phyloP scores from a whole-genome alignment of 2,888 invertebrate genomes.

The Synergus laeviventris region DNA sequence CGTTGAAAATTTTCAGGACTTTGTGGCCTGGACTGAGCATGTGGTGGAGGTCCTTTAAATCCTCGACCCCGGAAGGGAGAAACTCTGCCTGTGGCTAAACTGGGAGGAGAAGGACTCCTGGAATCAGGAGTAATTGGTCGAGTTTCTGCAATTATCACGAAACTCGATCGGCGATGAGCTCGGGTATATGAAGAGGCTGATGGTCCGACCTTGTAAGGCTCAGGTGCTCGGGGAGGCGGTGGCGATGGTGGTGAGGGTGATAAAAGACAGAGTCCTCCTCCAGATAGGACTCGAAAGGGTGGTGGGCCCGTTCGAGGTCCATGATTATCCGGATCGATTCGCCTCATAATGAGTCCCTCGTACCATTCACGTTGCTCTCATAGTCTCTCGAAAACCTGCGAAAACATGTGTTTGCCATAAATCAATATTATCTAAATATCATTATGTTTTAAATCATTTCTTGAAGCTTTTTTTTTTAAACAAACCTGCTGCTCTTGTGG shows the following conservation, averaged over 20 bases:
- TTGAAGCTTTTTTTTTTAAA: too few relatives aligned
- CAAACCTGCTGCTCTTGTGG: too few relatives aligned
- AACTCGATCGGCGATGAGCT: constrained; percentile 82
- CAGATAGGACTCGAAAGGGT: constrained; percentile 69
- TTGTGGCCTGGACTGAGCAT: constrained; percentile 78
- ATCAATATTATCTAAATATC: background rate
- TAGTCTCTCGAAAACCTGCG: constrained; percentile 43
- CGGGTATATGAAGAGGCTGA: constrained; percentile 75
- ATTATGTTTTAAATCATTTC: background rate
- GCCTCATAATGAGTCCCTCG: constrained; percentile 46
- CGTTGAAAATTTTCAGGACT: constrained; percentile 74
- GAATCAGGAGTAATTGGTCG: constrained; percentile 77
- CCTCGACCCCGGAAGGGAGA: constrained; percentile 82
- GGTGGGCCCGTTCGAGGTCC: constrained; percentile 55
- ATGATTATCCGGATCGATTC: constrained; percentile 50
- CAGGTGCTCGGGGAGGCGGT: constrained; percentile 71
- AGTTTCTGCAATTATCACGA: constrained; percentile 82
- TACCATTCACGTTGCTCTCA: constrained; percentile 19
- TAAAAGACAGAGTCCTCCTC: constrained; percentile 59
- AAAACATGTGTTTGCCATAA: background rate
- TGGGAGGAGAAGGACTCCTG: constrained; percentile 76
- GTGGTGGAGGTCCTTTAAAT: constrained; percentile 76
- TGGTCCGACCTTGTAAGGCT: constrained; percentile 71
- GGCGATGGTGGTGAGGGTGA: constrained; percentile 58
- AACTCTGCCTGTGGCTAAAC: constrained; percentile 77